Evolutionary conservation across 2,888 invertebrate species (phyloP).

Genomic region (Coelopa pilipes): DNA sequence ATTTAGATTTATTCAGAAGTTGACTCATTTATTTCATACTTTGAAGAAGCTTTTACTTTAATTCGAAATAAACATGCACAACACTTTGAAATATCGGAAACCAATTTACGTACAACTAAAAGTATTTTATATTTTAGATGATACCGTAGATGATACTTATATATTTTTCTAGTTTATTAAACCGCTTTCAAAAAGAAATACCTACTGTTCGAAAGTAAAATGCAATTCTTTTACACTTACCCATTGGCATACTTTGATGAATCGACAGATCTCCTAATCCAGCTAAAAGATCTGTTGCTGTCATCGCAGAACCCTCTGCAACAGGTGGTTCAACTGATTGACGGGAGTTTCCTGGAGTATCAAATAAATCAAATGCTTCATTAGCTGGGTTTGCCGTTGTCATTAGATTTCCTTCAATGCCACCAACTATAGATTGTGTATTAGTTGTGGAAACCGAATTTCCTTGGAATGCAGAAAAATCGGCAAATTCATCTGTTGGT

Average conservation of each 20-base stretch:
- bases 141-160: not conserved
- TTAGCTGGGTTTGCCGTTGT: conserved; percentile 55
- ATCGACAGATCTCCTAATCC: conserved; percentile 68
- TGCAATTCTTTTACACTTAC: conserved; percentile 55
- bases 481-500: conserved; percentile 78
- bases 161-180: not conserved
- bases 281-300: conserved; percentile 67
- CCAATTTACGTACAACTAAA: conserved; percentile 6
- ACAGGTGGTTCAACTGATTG: conserved; percentile 39
- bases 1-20: conserved; percentile 32
- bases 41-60: not conserved
- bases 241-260: conserved; percentile 63
- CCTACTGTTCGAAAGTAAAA: not conserved
- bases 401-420: conserved; percentile 52
- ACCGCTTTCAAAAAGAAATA: not conserved
- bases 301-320: conserved; percentile 43
- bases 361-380: conserved; percentile 60
- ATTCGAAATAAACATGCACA: conserved; percentile 6
- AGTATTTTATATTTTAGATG: not conserved
- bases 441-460: conserved; percentile 43
- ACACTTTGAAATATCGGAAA: not conserved
- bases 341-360: conserved; percentile 42
- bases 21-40: conserved; percentile 1
- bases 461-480: conserved; percentile 79
- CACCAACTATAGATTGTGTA: conserved; percentile 37